A percentile compares a stretch with the other conserved stretches of the same genome.
These are phyloP conservation scores for Panonychus citri DNA, from an alignment of 1,140 invertebrate species.

Conservation along the genomic window DNA sequence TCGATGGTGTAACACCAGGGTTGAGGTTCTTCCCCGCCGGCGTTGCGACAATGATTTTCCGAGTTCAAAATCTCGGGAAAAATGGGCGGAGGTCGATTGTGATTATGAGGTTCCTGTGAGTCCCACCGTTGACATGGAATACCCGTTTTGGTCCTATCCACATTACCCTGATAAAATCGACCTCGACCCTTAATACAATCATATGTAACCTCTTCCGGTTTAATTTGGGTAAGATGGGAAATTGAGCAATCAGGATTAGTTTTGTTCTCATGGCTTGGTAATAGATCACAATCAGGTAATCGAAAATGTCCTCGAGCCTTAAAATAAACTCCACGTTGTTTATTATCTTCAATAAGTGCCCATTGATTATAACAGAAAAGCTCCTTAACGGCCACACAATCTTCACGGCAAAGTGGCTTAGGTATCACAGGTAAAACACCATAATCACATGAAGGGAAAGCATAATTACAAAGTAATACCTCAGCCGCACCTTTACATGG, in stretches of 20 bases:
- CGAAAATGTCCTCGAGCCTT: constrained; percentile 61
- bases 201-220: constrained; percentile 39
- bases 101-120: constrained; percentile 53
- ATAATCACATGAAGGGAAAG: constrained; percentile 60
- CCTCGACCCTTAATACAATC: constrained; percentile 49
- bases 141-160: constrained; percentile 60
- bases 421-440: constrained; percentile 22
- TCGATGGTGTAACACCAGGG: constrained; percentile 92
- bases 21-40: constrained; percentile 63
- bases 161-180: constrained; percentile 65
- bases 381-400: constrained; percentile 66
- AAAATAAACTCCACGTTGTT: constrained; percentile 45
- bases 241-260: constrained; percentile 39
- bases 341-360: constrained; percentile 68
- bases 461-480: constrained; percentile 64
- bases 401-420: constrained; percentile 49
- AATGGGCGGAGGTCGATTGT: constrained; percentile 58
- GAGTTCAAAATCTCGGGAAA: constrained; percentile 71
- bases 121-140: constrained; percentile 73
- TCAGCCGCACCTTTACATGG: constrained; percentile 63
- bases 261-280: constrained; percentile 37
- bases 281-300: constrained; percentile 53
- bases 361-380: constrained; percentile 80
- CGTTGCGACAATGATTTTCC: constrained; percentile 85
- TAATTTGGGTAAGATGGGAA: constrained; percentile 54